phyloP scores from a whole-genome alignment of 2,888 invertebrate genomes.

The Machimus rusticus region DNA sequence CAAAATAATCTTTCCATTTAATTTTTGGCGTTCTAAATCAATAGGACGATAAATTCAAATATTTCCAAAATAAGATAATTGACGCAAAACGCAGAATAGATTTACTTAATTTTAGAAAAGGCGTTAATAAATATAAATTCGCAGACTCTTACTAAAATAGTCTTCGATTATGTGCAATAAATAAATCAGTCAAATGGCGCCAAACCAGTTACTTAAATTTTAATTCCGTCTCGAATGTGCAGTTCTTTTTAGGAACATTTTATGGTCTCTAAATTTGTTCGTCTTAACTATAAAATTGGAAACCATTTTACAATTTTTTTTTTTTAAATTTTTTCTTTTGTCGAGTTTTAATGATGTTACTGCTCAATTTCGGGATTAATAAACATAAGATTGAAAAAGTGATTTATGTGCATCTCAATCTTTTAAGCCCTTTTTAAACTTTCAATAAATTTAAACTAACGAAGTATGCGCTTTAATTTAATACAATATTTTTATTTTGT shows the following conservation, averaged over 20 bases:
- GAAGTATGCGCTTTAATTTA: not conserved
- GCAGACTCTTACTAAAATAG: not conserved
- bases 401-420: not conserved
- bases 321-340: not conserved
- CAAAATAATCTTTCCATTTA: not conserved
- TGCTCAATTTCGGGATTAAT: not conserved
- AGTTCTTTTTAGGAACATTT: not conserved
- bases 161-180: not conserved
- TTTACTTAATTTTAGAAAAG: not conserved
- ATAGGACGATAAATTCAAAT: not conserved
- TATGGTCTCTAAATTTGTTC: not conserved
- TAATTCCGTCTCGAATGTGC: not conserved
- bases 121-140: not conserved
- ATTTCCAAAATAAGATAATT: not conserved
- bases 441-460: not conserved
- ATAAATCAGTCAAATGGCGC: not conserved
- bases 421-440: not conserved
- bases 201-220: not conserved
- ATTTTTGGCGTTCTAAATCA: not conserved
- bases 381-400: not conserved
- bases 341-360: not conserved
- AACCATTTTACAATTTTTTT: not conserved
- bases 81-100: not conserved
- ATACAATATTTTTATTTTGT: not conserved
- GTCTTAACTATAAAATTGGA: not conserved